Base-by-base conservation (phyloP, 2,113 vertebrate genomes). In the Globicephala melas region DNA sequence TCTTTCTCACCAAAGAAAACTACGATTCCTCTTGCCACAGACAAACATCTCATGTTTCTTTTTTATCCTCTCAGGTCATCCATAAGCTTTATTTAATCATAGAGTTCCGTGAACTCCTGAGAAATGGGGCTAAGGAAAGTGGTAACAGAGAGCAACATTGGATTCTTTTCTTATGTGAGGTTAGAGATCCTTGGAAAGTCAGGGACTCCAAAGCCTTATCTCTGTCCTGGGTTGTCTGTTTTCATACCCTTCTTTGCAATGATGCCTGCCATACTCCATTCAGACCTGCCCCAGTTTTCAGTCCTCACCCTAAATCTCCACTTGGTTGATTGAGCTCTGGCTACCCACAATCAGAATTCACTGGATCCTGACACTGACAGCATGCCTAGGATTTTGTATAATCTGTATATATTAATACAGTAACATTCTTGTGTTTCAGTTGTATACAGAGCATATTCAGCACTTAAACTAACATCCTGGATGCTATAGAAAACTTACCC, bases 181-280 rank as follows among this genome's bases (percentile, higher is more conserved):
- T 44, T 73, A 93, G 6, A 6, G 31, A 47, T 74, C 5, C 11
- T 63, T 87, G 8, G 13, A 88, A 79, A 67, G 8, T 67, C 31
- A 71, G 26, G 3, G 3, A 38, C 26, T 41, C 26, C 13, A 23
- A 41, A 38, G 3, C 10, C 8, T 87, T 67, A 38, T 21, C 6
- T 28, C 53, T 81, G n/a, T 25, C 21, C 10, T 38, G 7, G 4
- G 8, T n/a, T 94, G 12, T 50, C 9, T 76, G 44, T 68, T 80
- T 62, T 31, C 18, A 8, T 23, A 36, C 0, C 4, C 6, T 68
- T 70, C 8, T 41, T 55, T 65, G 6, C 47, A 70, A 63, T 18
- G 1, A 89, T 58, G 8, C 3, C 12, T 58, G 0, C 6, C 6
- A 3, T n/a, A 5, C 1, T 65, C 8, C 10, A 36, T 33, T 6